phyloP scores from a whole-genome alignment of 2,888 invertebrate genomes.

The Nephrotoma appendiculata region DNA sequence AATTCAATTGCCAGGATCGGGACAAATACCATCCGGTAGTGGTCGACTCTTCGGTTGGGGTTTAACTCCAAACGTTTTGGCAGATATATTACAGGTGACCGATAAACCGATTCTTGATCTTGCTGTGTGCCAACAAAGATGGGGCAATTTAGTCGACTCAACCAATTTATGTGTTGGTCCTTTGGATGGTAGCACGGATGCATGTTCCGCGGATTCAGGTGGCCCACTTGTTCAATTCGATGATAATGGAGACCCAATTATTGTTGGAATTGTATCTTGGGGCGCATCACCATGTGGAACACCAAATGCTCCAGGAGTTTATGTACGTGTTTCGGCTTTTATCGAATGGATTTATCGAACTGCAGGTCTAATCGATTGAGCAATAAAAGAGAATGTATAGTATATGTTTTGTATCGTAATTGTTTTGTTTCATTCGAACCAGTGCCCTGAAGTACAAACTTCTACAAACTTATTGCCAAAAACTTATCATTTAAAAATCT shows the following conservation, averaged over 20 bases:
- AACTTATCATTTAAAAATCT: no score
- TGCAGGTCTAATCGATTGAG: neutral
- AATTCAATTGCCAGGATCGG: conserved; percentile 25
- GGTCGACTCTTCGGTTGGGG: conserved; percentile 31
- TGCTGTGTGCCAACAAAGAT: neutral
- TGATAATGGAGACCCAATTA: conserved; percentile 8
- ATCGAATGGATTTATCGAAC: neutral
- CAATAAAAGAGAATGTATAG: neutral
- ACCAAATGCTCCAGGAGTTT: conserved; percentile 29
- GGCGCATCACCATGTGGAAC: conserved; percentile 32
- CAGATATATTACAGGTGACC: neutral
- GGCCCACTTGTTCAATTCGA: conserved; percentile 24
- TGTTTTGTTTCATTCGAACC: no score
- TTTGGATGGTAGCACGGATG: conserved; percentile 27
- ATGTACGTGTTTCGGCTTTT: conserved; percentile 24
- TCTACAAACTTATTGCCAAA: no score
- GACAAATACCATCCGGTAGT: conserved; percentile 19
- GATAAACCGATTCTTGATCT: neutral
- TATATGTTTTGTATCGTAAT: no score
- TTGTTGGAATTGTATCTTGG: conserved; percentile 36
- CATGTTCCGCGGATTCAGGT: conserved; percentile 33
- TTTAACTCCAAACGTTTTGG: conserved; percentile 9
- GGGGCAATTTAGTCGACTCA: conserved; percentile 15
- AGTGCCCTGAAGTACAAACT: no score
- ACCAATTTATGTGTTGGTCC: conserved; percentile 34